phyloP scores from a whole-genome alignment of 2,888 invertebrate species.

The Ornithoptera priamus region DNA sequence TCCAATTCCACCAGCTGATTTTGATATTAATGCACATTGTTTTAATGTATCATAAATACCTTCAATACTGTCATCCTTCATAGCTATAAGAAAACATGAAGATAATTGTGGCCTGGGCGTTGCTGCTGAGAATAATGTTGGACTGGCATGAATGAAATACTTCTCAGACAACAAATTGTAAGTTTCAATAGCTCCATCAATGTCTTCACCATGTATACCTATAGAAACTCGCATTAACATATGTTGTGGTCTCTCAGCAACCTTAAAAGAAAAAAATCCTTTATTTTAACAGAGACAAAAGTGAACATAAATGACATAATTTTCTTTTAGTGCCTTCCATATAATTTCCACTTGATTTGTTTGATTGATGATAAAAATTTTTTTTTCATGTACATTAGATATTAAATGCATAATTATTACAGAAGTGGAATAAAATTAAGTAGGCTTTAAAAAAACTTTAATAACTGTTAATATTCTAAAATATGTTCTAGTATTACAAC shows the following conservation, averaged over 20 bases:
- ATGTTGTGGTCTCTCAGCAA: slow-evolving; percentile 98
- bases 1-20: slow-evolving; percentile 98
- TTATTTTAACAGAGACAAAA: background rate
- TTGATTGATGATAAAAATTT: no score
- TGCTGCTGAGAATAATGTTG: slow-evolving; percentile 97
- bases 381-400: no score
- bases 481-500: no score
- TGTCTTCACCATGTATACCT: slow-evolving; percentile 96
- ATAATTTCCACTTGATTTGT: no score
- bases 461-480: no score
- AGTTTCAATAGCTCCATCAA: slow-evolving; percentile 95
- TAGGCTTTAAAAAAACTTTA: no score
- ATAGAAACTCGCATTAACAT: slow-evolving; percentile 99
- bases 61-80: slow-evolving; percentile 96
- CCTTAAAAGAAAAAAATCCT: slow-evolving; percentile 51
- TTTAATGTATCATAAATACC: slow-evolving; percentile 96
- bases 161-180: slow-evolving; percentile 97
- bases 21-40: slow-evolving; percentile 96
- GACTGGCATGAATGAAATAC: slow-evolving; percentile 98
- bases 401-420: no score
- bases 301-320: background rate
- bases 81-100: slow-evolving; percentile 96
- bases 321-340: no score
- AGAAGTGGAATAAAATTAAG: no score
- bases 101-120: slow-evolving; percentile 95